Evolutionary conservation across 53 echinoderm and acorn worm species (phyloP).

Genomic region (Luidia sarsii): DNA sequence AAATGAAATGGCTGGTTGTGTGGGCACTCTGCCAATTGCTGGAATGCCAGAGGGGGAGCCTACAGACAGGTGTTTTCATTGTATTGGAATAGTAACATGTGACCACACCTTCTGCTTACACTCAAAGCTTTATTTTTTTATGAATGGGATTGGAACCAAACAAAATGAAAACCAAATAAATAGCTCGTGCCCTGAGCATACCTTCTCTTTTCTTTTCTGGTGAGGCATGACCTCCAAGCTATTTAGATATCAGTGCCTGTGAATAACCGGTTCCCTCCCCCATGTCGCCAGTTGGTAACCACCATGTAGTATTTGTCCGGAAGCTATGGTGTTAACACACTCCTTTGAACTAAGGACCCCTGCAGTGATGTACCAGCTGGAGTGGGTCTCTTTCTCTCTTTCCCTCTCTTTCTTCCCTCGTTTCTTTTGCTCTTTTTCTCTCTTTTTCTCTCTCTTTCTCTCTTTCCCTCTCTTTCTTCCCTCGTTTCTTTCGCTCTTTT

Average conservation of each 20-base stretch:
- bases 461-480: too few relatives aligned
- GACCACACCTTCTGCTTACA: constrained; percentile 16
- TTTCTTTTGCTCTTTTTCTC: too few relatives aligned
- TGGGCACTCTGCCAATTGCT: constrained; percentile 13
- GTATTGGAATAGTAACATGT: background rate
- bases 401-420: background rate
- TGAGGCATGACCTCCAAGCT: constrained; percentile 29
- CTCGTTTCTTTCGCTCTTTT: too few relatives aligned
- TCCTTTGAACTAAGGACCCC: constrained; percentile 14
- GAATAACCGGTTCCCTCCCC: background rate
- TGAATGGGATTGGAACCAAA: constrained; percentile 13
- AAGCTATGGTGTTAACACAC: constrained; percentile 32
- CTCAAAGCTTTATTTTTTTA: constrained; percentile 20
- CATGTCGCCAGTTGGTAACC: constrained; percentile 30
- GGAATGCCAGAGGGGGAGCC: background rate
- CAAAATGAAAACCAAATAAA: background rate
- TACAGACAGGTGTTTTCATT: constrained; percentile 29
- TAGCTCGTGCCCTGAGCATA: background rate
- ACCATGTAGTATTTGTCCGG: constrained; percentile 14
- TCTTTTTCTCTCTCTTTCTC: too few relatives aligned
- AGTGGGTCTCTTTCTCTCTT: background rate
- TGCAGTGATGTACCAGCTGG: background rate
- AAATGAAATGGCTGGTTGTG: too few relatives aligned
- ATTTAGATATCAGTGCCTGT: background rate
- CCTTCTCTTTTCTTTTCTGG: background rate